Conservation (phyloP, 1,140 invertebrate species). For the Acromyrmex echinatior region DNA sequence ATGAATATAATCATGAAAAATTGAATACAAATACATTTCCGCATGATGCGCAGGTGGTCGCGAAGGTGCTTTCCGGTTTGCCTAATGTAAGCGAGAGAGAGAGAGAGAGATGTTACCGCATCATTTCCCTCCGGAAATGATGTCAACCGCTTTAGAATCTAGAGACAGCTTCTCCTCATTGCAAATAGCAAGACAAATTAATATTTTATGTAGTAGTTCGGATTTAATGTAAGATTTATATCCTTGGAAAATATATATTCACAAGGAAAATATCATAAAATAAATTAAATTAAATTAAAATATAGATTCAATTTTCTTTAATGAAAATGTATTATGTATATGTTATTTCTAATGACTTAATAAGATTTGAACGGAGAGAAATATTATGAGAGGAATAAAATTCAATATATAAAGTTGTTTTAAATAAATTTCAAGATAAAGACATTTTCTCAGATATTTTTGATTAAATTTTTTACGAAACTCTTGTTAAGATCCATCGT, state of each 20-base stretch:
- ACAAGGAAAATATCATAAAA: background rate
- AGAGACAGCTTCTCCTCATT: background rate
- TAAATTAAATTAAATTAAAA: too few species aligned
- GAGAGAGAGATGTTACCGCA: background rate
- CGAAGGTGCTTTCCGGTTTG: constrained; percentile 38
- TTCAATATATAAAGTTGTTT: too few species aligned
- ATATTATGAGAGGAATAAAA: background rate
- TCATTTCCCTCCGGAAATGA: constrained; percentile 36
- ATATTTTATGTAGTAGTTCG: background rate
- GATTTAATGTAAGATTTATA: background rate
- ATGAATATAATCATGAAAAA: constrained; percentile 54
- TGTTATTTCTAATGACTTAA: background rate
- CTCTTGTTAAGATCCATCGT: background rate
- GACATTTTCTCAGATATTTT: background rate
- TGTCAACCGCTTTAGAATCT: background rate
- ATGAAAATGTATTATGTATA: background rate
- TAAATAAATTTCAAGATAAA: background rate
- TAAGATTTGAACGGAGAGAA: background rate
- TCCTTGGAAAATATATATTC: constrained; percentile 1
- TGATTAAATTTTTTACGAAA: background rate
- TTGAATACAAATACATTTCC: constrained; percentile 44
- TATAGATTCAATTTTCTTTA: background rate
- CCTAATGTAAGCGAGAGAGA: background rate
- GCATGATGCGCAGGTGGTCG: constrained; percentile 56
- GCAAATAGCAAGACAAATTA: background rate